A percentile compares a stretch with the other conserved stretches of the same genome.
Conservation (phyloP, 1,140 invertebrate species). For the Triops cancriformis region DNA sequence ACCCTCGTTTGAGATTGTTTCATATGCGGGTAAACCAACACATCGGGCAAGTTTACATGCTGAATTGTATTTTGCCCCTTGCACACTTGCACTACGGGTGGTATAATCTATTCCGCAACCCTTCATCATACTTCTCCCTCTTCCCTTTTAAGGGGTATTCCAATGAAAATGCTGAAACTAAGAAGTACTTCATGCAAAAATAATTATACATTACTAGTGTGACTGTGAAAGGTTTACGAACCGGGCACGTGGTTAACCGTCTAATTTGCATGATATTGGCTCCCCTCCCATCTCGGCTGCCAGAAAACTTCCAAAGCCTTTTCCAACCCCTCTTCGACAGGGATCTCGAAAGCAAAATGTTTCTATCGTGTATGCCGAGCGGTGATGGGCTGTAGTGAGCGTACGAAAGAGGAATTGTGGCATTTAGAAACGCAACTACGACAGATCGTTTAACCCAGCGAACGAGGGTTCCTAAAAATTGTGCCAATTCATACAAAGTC, state of each 20-base stretch:
- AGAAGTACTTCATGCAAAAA: no score
- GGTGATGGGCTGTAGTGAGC: neutral
- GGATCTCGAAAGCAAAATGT: neutral
- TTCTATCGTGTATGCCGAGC: neutral
- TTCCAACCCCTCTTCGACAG: neutral
- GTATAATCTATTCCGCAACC: no score
- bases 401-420: neutral
- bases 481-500: constrained; percentile 1
- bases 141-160: no score
- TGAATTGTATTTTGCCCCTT: no score
- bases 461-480: neutral
- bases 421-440: neutral
- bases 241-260: neutral
- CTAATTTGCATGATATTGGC: constrained; percentile 3
- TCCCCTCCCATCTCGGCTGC: neutral
- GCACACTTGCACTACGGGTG: no score
- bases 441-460: neutral
- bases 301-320: neutral
- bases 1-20: no score
- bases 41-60: no score
- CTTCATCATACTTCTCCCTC: no score
- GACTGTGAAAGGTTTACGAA: neutral
- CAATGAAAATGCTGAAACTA: no score
- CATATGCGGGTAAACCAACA: no score
- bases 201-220: neutral